Percentiles rank a stretch among this genome's conserved stretches.
Conservation (phyloP, 2,113 vertebrate species). For the Stegostoma tigrinum region DNA sequence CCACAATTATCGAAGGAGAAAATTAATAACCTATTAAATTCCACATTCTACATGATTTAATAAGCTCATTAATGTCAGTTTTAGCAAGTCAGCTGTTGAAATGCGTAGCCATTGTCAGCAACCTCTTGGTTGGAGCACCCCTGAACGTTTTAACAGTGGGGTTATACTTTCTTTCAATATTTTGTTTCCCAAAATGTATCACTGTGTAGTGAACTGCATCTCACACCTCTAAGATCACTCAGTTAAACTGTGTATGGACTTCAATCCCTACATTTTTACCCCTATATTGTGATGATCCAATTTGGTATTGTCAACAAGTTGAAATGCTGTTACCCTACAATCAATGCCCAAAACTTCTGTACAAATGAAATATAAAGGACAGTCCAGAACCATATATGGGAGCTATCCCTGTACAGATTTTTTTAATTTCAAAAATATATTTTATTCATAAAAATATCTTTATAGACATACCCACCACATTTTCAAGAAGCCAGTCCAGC, state of each 20-base stretch:
- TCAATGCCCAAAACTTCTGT: not conserved
- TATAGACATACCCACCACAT: not conserved
- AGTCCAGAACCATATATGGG: not conserved
- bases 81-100: not conserved
- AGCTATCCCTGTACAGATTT: not conserved
- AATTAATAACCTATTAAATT: no score
- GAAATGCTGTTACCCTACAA: not conserved
- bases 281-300: not conserved
- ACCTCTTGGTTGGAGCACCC: not conserved
- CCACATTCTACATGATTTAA: not conserved
- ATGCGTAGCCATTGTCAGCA: not conserved
- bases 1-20: not conserved
- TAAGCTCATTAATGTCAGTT: not conserved
- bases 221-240: not conserved
- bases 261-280: not conserved
- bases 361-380: not conserved
- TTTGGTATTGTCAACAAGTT: not conserved
- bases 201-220: not conserved
- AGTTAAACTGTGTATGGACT: not conserved
- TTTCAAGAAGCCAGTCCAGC: no score
- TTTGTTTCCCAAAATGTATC: not conserved
- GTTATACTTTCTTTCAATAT: not conserved
- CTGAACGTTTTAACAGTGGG: not conserved
- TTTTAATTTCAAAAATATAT: no score
- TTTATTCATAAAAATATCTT: not conserved